Evolutionary conservation across 2,888 invertebrate species (phyloP), one percentile per base, ranked within the genome.

Genomic region (Catocala fraxini): DNA sequence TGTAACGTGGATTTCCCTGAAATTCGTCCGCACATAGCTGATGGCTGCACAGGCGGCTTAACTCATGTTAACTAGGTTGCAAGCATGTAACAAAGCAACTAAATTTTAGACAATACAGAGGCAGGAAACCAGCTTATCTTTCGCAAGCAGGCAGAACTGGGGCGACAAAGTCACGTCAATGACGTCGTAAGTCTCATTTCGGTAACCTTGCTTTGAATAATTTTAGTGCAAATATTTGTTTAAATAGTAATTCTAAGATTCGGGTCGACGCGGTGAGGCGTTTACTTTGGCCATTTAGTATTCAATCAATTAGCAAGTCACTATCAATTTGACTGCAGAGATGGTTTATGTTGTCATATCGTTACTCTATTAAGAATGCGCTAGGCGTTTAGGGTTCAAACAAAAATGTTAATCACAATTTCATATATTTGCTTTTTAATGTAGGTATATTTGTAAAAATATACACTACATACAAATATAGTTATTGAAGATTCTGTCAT

Each of bases 51-150:
- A 68, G 51, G 49, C 65, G 65, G 67, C 69, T 70, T 66, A 72
- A 68, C 61, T 74, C 63, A 51, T 75, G 68, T 68, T 70, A 79
- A 79, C 75, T 80, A 70, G 73, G 75, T 73, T 81, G 68, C 72
- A 75, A 73, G 71, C 68, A 68, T 78, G 70, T 81, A 71, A 83
- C 84, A 85, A 83, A 84, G 81, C 77, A 79, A 73, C 82, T 76
- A 79, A 81, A 84, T 82, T 84, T 81, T 60, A 85, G 82, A 86
- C 87, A 89, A 87, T 87, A 79, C 73, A 74, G 69, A 71, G 65
- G 59, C 76, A 81, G 84, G 75, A 79, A 84, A 82, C 80, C 72
- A 79, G 84, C 85, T 90, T 89, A 90, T 90, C 90, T 83, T 71
- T 73, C 80, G 74, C 75, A 78, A 75, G 66, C 89, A 89, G 87